Conservation (phyloP, 2,888 invertebrate species). For the Mallateleia sp. region DNA sequence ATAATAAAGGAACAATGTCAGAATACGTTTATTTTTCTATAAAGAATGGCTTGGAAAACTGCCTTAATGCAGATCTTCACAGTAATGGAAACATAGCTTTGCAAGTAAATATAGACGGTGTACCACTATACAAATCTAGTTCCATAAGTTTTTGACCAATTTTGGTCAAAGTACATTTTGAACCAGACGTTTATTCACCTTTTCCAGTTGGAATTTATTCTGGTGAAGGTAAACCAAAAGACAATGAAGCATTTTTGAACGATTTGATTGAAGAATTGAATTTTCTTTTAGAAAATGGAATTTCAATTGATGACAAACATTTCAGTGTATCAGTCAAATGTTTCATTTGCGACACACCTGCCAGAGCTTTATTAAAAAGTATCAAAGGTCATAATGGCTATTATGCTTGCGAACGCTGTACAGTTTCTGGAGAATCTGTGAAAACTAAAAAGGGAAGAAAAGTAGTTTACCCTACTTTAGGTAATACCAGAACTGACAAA, state of each 20-base stretch:
- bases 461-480: constrained; percentile 6
- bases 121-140: constrained; percentile 73
- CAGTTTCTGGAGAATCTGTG: constrained; percentile 47
- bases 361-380: background rate
- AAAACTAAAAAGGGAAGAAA: constrained; percentile 15
- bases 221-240: constrained; percentile 76
- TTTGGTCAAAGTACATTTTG: constrained; percentile 67
- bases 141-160: constrained; percentile 71
- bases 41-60: background rate
- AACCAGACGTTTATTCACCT: constrained; percentile 68
- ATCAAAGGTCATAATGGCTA: background rate
- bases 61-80: background rate
- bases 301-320: constrained; percentile 39
- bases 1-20: background rate
- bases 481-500: constrained; percentile 34
- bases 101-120: constrained; percentile 67
- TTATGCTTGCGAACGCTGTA: constrained; percentile 73
- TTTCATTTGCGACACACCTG: constrained; percentile 47
- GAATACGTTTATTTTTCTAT: background rate
- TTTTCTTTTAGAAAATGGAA: constrained; percentile 48
- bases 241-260: background rate
- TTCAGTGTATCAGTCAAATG: constrained; percentile 68
- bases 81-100: constrained; percentile 33
- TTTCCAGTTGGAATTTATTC: constrained; percentile 77
- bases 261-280: constrained; percentile 75